phyloP scores from a whole-genome alignment of 2,797 vertebrate genomes.

The Sebastes flavidus region DNA sequence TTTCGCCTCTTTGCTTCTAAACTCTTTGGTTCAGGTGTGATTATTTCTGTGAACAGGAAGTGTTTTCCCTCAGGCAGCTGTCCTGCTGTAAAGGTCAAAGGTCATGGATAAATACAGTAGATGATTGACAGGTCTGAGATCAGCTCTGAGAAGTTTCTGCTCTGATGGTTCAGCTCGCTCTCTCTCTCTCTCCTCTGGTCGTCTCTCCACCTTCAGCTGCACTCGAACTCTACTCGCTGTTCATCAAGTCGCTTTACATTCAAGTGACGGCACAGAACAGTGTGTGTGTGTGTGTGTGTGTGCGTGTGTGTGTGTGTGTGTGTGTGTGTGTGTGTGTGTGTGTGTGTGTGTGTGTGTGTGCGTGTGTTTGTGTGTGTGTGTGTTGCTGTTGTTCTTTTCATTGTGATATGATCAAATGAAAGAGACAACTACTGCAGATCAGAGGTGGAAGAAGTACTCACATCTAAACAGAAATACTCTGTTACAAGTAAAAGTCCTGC shows the following conservation, averaged over 20 bases:
- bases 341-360: not conserved
- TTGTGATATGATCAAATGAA: not conserved
- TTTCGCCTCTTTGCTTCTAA: no score
- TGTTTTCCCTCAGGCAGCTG: not conserved
- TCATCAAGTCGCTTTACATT: slow-evolving; percentile 1
- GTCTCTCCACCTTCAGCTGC: slow-evolving; percentile 11
- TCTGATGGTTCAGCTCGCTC: slow-evolving; percentile 5
- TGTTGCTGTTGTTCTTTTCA: not conserved
- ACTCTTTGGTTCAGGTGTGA: not conserved
- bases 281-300: not conserved
- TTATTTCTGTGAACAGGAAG: not conserved
- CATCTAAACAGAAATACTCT: no score
- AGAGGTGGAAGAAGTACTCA: not conserved
- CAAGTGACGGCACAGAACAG: slow-evolving; percentile 18
- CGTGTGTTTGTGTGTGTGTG: not conserved
- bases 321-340: not conserved
- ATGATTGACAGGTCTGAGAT: slow-evolving; percentile 52
- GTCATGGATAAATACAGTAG: not conserved
- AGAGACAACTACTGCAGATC: not conserved
- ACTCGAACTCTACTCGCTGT: slow-evolving; percentile 1
- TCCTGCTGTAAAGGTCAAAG: slow-evolving; percentile 3
- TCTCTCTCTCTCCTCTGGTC: not conserved
- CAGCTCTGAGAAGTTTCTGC: slow-evolving; percentile 28
- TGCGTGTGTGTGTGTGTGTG: not conserved
- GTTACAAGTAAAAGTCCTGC: no score